A percentile compares a stretch with the other conserved stretches of the same genome.
Conservation (phyloP, 2,797 vertebrate genomes). For the Paratrypauchen microcephalus region DNA sequence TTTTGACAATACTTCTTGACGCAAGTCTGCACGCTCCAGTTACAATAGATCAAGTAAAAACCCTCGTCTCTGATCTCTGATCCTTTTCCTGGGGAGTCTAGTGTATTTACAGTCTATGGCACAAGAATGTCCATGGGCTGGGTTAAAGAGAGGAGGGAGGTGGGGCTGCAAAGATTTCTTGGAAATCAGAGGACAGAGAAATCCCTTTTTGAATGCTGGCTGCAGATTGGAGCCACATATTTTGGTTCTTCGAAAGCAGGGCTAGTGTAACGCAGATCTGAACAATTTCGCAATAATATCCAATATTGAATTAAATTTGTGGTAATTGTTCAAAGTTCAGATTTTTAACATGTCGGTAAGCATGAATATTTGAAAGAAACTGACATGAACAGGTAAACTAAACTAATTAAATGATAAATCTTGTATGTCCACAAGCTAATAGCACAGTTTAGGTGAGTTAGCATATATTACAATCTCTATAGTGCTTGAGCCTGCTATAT, state of each 20-base stretch:
- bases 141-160: constrained; percentile 15
- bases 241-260: not conserved
- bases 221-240: constrained; percentile 44
- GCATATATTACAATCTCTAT: not conserved
- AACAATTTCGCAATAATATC: not conserved
- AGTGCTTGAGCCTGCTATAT: no score
- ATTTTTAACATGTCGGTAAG: not conserved
- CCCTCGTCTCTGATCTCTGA: not conserved
- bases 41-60: constrained; percentile 3
- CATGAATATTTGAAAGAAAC: not conserved
- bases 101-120: constrained; percentile 1
- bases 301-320: not conserved
- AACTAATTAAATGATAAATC: not conserved
- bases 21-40: not conserved
- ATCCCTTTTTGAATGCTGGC: constrained; percentile 24
- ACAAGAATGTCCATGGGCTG: constrained; percentile 2
- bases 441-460: not conserved
- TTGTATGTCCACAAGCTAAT: not conserved
- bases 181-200: constrained; percentile 66
- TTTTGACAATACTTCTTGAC: not conserved
- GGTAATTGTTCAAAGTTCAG: no score
- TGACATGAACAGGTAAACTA: no score
- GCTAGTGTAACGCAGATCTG: not conserved
- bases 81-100: not conserved
- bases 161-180: constrained; percentile 54